Conservation (phyloP, 2,113 vertebrate species). For the Leucoraja erinaceus region DNA sequence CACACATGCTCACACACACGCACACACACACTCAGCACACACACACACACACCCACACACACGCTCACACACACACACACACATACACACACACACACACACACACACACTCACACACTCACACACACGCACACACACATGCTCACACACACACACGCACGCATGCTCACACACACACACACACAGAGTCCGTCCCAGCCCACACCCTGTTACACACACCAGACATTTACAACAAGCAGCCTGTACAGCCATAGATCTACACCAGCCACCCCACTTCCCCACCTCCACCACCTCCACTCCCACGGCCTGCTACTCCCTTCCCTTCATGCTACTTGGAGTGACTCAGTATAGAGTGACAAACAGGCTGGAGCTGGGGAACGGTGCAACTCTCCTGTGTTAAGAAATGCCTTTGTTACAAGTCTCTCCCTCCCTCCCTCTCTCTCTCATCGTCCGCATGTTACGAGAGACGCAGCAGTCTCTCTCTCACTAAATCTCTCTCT, state of each 20-base stretch:
- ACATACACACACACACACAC: not conserved
- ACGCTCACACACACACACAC: too few relatives aligned
- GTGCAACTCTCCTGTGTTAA: not conserved
- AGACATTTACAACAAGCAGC: constrained; percentile 44
- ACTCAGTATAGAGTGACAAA: not conserved
- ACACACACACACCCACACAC: too few relatives aligned
- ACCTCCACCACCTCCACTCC: not conserved
- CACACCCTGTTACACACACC: constrained; percentile 42
- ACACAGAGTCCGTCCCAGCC: constrained; percentile 38
- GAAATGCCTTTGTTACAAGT: not conserved
- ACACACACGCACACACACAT: too few relatives aligned
- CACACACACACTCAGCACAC: too few relatives aligned
- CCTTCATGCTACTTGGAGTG: not conserved
- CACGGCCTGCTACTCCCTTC: constrained; percentile 19
- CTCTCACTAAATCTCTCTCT: too few relatives aligned
- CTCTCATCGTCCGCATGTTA: too few relatives aligned
- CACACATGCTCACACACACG: too few relatives aligned
- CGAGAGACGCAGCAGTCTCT: not conserved
- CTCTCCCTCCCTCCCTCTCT: too few relatives aligned
- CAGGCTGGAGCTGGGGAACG: not conserved
- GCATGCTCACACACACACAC: constrained; percentile 43
- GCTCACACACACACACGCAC: too few relatives aligned
- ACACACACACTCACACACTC: too few relatives aligned
- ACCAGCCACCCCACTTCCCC: not conserved
- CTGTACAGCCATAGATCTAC: not conserved